Evolutionary conservation across 1,140 invertebrate species (phyloP), one percentile per base, ranked within the genome.

Genomic region (Lasioglossum baleicum): DNA sequence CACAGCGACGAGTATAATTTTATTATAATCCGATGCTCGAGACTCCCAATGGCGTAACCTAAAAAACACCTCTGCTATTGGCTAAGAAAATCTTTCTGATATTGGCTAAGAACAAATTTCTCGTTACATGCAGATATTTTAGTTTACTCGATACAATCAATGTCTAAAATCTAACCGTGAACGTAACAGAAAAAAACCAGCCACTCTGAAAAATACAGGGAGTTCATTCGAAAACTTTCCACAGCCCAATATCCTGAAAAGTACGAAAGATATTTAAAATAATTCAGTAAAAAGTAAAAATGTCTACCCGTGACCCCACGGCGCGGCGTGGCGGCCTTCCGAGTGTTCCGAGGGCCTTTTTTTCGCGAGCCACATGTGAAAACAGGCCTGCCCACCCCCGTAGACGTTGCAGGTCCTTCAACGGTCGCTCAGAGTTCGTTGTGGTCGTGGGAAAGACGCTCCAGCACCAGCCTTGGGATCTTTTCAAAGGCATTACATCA

Each of bases 351-450:
- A 75, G 75, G 64, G 71, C 53, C 65, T 78, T 83, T 89, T 88
- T 89, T 89, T 88, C 78, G 87, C 80, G 69, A 88, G 68, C 88
- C 88, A 89, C 80, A 89, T 89, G 88, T 89, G 88, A 84, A 88
- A 87, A 84, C 81, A 83, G 80, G 48, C 82, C 76, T 71, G 70
- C 75, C 64, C 88, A 89, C 88, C 86, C 86, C 88, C 88, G 65
- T 89, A 85, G 68, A 80, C 74, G 77, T 73, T 71, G 65, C 76
- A 77, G 83, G 75, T 88, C 80, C 65, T 81, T 65, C 74, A 89
- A 89, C 88, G 86, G 82, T 83, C 83, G 69, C 51, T 81, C 56
- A 51, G 74, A 77, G 84, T 84, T 81, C 79, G 75, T 82, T 68
- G 74, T 67, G 81, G 75, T 89, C 88, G 88, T 89, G 88, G 88